phyloP scores from a whole-genome alignment of 2,888 invertebrate genomes.

The Pollenia angustigena region DNA sequence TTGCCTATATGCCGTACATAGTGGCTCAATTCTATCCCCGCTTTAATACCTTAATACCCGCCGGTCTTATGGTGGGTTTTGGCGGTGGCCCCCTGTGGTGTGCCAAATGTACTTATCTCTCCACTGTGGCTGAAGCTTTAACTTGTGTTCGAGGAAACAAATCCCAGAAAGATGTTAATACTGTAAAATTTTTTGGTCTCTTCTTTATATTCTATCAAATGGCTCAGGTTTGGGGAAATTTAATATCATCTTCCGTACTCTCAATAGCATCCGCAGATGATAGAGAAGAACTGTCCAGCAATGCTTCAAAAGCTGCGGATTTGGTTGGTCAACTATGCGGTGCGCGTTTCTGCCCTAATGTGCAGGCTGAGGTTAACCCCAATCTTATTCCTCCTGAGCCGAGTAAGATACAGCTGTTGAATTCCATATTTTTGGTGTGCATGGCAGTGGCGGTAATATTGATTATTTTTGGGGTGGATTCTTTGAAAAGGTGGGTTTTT shows the following conservation, averaged over 20 bases:
- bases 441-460: conserved; percentile 90
- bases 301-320: conserved; percentile 70
- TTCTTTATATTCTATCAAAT: conserved; percentile 98
- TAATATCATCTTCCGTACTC: conserved; percentile 91
- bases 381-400: conserved; percentile 90
- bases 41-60: conserved; percentile 92
- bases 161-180: conserved; percentile 89
- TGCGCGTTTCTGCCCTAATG: conserved; percentile 89
- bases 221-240: conserved; percentile 97
- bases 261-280: conserved; percentile 74
- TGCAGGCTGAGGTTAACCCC: conserved; percentile 86
- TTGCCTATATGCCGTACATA: conserved; percentile 96
- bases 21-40: conserved; percentile 95
- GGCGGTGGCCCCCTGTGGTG: conserved; percentile 98
- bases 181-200: conserved; percentile 96
- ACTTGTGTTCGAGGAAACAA: conserved; percentile 87
- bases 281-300: conserved; percentile 52
- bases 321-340: conserved; percentile 88
- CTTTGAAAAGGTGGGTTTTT: conserved; percentile 87
- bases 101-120: conserved; percentile 97
- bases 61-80: conserved; percentile 85
- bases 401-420: conserved; percentile 90
- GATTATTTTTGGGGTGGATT: conserved; percentile 92
- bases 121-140: conserved; percentile 92
- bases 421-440: conserved; percentile 92